These are phyloP conservation scores for Brachyrhaphis roseni DNA, from an alignment of 2,797 vertebrate genomes.

Conservation along the genomic window DNA sequence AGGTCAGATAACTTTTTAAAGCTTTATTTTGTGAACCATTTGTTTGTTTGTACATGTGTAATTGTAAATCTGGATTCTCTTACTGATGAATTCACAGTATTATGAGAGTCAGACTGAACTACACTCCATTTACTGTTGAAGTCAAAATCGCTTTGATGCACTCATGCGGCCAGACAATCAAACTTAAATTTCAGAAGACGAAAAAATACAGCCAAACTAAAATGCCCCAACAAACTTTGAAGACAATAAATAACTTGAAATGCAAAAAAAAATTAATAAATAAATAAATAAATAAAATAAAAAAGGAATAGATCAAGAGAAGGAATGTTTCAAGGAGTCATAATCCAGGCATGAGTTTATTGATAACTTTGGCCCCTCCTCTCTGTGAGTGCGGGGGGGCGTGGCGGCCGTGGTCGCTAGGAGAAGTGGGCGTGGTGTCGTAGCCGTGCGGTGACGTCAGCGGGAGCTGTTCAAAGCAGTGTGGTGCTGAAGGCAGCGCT, in stretches of 20 bases:
- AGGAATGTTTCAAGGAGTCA: not conserved
- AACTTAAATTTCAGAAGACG: too few relatives aligned
- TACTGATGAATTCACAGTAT: not conserved
- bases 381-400: not conserved
- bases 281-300: not conserved
- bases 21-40: not conserved
- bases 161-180: not conserved
- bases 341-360: not conserved
- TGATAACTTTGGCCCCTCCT: not conserved
- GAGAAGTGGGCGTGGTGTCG: constrained; percentile 71
- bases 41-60: not conserved
- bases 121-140: not conserved
- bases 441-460: constrained; percentile 75
- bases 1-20: not conserved
- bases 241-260: not conserved
- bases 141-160: not conserved
- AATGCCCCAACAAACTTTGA: not conserved
- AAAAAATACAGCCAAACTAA: not conserved
- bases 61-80: not conserved
- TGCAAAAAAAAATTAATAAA: not conserved
- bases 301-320: not conserved
- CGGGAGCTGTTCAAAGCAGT: constrained; percentile 80
- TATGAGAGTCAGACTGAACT: not conserved
- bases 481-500: constrained; percentile 78
- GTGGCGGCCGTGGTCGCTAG: constrained; percentile 23